A percentile compares a stretch with the other conserved stretches of the same genome.
These are phyloP conservation scores for Scaeva pyrastri DNA, from an alignment of 2,888 invertebrate genomes.

Conservation along the genomic window DNA sequence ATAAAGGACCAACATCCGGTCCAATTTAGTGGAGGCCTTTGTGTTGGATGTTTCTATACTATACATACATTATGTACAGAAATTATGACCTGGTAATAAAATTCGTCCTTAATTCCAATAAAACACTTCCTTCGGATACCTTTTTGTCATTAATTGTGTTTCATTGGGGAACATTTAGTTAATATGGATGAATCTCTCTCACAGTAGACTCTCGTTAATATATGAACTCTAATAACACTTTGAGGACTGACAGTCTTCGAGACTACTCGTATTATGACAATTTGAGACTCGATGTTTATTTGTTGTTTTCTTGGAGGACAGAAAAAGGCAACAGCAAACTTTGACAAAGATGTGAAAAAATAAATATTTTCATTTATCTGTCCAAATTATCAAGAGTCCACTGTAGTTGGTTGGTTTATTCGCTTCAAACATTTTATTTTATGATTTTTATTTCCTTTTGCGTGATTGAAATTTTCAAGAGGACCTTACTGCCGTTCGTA, in stretches of 20 bases:
- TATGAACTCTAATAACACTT: neutral
- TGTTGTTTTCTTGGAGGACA: too few species aligned
- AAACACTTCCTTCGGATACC: constrained; percentile 39
- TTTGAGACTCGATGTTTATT: too few species aligned
- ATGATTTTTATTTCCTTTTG: constrained; percentile 18
- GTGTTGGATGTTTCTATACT: neutral
- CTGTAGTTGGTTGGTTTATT: neutral
- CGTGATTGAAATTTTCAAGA: constrained; percentile 45
- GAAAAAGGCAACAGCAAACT: too few species aligned
- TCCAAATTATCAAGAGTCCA: neutral
- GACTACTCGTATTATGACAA: too few species aligned
- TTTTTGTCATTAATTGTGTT: constrained; percentile 27
- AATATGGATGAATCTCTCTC: too few species aligned
- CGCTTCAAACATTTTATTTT: constrained; percentile 3
- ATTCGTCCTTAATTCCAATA: constrained; percentile 39
- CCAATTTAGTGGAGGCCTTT: neutral
- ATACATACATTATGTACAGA: neutral
- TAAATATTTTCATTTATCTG: neutral
- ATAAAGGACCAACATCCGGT: neutral
- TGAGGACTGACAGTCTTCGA: too few species aligned
- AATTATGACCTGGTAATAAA: constrained; percentile 38
- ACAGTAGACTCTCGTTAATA: neutral
- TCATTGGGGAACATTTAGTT: neutral
- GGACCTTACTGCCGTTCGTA: neutral
- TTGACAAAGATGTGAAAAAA: too few species aligned